Percentiles rank a stretch among this genome's conserved stretches.
Conservation (phyloP, 23 tunicate genomes). For the Ciona savignyi region DNA sequence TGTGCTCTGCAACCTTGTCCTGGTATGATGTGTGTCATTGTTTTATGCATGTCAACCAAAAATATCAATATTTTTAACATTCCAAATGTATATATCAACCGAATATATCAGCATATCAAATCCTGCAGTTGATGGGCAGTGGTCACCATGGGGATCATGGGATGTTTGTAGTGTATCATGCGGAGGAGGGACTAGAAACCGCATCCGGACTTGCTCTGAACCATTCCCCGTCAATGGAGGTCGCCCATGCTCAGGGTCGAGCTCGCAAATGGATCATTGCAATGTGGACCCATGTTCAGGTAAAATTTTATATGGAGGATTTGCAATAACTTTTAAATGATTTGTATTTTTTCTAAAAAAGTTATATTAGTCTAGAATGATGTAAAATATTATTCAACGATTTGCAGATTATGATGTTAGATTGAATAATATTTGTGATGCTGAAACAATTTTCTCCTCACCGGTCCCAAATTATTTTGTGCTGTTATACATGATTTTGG, state of each 20-base stretch:
- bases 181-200: slow-evolving; percentile 74
- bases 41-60: too few species aligned
- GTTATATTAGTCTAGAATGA: too few species aligned
- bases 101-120: neutral
- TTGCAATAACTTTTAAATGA: too few species aligned
- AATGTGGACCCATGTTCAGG: slow-evolving; percentile 71
- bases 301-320: too few species aligned
- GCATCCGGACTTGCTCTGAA: slow-evolving; percentile 66
- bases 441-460: too few species aligned
- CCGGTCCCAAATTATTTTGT: too few species aligned
- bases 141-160: slow-evolving; percentile 86
- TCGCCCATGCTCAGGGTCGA: slow-evolving; percentile 57
- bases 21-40: slow-evolving; percentile 27
- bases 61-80: neutral
- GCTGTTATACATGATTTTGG: too few species aligned
- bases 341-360: too few species aligned
- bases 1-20: slow-evolving; percentile 64
- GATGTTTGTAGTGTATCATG: slow-evolving; percentile 81
- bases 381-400: too few species aligned
- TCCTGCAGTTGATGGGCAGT: slow-evolving; percentile 62
- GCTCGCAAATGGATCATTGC: slow-evolving; percentile 62
- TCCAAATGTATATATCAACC: neutral
- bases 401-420: too few species aligned
- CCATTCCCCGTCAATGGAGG: slow-evolving; percentile 85
- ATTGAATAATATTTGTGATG: too few species aligned